These are phyloP conservation scores for Drosophila pruinosa DNA, from an alignment of 1,140 invertebrate species.

Conservation along the genomic window DNA sequence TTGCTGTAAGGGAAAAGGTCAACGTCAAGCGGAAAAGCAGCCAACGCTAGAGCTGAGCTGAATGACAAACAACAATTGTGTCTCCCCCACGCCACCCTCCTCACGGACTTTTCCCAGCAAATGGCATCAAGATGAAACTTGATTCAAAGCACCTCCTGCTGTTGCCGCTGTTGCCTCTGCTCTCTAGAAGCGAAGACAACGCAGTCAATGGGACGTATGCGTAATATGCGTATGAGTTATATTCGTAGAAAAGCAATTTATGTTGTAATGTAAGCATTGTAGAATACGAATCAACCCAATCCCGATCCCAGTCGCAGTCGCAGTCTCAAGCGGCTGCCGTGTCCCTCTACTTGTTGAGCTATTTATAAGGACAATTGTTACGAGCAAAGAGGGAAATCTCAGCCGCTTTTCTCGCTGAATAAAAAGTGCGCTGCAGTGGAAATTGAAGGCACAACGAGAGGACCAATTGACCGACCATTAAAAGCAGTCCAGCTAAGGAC, in stretches of 20 bases:
- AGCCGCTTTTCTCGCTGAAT: too few species aligned
- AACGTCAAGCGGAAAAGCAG: background rate
- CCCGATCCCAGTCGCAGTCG: background rate
- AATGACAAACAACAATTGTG: conserved; percentile 2
- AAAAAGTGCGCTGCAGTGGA: background rate
- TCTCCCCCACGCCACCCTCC: too few species aligned
- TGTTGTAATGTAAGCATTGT: conserved; percentile 9
- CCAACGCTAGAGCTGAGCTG: background rate
- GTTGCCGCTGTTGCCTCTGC: background rate
- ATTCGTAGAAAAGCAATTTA: conserved; percentile 19
- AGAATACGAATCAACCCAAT: background rate
- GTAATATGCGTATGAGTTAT: conserved; percentile 39
- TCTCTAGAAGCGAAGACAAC: background rate
- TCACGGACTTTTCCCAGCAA: conserved; percentile 1
- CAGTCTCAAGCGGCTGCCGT: background rate
- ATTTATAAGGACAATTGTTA: conserved; percentile 7
- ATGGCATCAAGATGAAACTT: conserved; percentile 11
- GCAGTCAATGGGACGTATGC: conserved; percentile 20
- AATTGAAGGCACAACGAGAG: background rate
- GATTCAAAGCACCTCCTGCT: conserved; percentile 11
- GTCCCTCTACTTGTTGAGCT: conserved; percentile 22
- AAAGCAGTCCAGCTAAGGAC: background rate
- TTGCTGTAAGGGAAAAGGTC: conserved; percentile 59
- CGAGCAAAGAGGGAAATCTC: conserved; percentile 1
- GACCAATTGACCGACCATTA: background rate